Base-by-base conservation (phyloP, 2,797 vertebrate species). In the Zenarchopterus dispar region DNA sequence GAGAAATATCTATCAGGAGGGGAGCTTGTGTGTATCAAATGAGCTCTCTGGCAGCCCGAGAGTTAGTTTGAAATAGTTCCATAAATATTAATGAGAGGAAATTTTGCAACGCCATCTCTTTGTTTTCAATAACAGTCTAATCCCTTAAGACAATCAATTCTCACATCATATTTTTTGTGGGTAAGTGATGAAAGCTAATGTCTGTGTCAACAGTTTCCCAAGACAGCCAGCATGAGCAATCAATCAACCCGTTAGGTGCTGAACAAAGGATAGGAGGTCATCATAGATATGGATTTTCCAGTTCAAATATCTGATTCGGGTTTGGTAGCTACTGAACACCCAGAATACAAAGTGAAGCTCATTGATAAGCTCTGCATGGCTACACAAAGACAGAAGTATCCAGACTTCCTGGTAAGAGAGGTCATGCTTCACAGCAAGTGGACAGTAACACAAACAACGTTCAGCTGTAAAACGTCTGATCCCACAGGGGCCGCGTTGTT, bases 71-170 rank as follows among this genome's bases (percentile, higher is more conserved):
- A 78, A 82, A 66, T 8, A 65, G 68, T 70, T 24, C 0, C 61
- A 85, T 83, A 81, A 86, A 90, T 92, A 91, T 88, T 90, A 78
- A 92, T 85, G 63, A 67, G 50, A 59, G 63, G 22, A 36, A 72
- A 75, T 86, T 84, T 86, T 87, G 77, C 81, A 84, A 78, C 33
- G 61, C 59, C 80, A 87, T 79, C 77, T 69, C 67, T 78, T 88
- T 84, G 75, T 84, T 82, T 86, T 81, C 75, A 84, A 87, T 82
- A 82, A 82, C 75, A 80, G 70, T 70, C 74, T 75, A 80, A 85
- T 85, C 75, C 82, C 79, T 51, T 23, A n/a, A 66, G 70, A 75
- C 81, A 88, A 90, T 85, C 86, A 80, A 87, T 87, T 77, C 73
- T 77, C 60, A 39, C 65, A 81, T 84, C 65, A 81, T 84, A 84